Conservation (phyloP, 1,140 invertebrate genomes). For the Cotesia typhae region DNA sequence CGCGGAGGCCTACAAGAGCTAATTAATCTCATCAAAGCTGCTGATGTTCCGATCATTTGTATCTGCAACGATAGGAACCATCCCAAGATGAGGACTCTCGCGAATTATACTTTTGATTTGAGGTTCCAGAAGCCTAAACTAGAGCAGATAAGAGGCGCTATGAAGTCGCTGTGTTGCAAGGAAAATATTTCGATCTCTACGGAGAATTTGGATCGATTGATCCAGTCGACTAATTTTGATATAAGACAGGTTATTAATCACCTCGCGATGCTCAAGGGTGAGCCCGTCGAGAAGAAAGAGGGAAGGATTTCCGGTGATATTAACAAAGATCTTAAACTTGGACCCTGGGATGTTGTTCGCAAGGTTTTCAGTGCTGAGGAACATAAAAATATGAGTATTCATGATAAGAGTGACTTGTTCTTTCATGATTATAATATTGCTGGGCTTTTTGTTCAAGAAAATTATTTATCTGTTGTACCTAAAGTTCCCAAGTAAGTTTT, state of each 20-base stretch:
- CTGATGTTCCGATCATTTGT: slow-evolving; percentile 94
- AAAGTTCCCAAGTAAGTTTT: slow-evolving; percentile 71
- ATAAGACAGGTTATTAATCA: slow-evolving; percentile 93
- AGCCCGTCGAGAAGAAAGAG: slow-evolving; percentile 64
- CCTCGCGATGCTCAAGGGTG: slow-evolving; percentile 79
- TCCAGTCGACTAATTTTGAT: slow-evolving; percentile 89
- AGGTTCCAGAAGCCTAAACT: slow-evolving; percentile 82
- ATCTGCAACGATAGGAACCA: slow-evolving; percentile 98
- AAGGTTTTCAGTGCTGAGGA: slow-evolving; percentile 89
- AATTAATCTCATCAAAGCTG: slow-evolving; percentile 89
- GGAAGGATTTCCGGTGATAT: slow-evolving; percentile 65
- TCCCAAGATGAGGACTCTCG: slow-evolving; percentile 91
- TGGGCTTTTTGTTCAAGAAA: slow-evolving; percentile 97
- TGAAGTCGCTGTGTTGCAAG: slow-evolving; percentile 92
- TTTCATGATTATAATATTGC: slow-evolving; percentile 97
- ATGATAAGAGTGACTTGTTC: slow-evolving; percentile 92
- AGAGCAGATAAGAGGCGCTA: slow-evolving; percentile 89
- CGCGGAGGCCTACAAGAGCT: slow-evolving; percentile 95
- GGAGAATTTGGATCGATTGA: slow-evolving; percentile 83
- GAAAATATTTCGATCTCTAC: slow-evolving; percentile 86
- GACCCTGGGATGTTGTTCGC: slow-evolving; percentile 92
- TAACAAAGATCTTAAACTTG: slow-evolving; percentile 88
- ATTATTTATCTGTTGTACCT: slow-evolving; percentile 84
- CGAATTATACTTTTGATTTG: slow-evolving; percentile 96
- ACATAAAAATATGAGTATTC: slow-evolving; percentile 81